Base-by-base conservation (phyloP, 2,888 invertebrate species). In the Parnassius smintheus region DNA sequence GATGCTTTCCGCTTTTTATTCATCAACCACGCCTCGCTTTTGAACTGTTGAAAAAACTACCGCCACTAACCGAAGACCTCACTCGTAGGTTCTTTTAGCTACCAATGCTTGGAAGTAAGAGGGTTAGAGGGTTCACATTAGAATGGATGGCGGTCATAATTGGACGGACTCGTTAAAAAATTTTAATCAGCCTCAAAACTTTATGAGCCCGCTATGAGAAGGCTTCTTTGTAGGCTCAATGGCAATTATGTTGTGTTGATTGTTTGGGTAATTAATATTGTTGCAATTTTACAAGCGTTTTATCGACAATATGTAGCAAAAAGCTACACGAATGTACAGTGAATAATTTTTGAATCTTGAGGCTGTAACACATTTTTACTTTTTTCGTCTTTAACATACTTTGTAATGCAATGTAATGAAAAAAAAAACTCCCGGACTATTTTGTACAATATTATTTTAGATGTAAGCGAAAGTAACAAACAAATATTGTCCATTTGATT, bases 141-240 rank as follows among this genome's bases (percentile, higher is more conserved):
- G 65, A 66, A 68, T 78, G 78, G 85, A 64, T 59, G 65, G 67
- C 56, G 71, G 68, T 78, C 79, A 77, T 86, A 85, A 87, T 86
- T 86, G 82, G 79, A 73, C 70, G 72, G 76, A 73, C 85, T 87
- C 80, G 85, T 88, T 87, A 87, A 83, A 83, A 82, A 79, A 76
- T 84, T 83, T 83, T 85, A 87, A 88, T 87, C 84, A 85, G 81
- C 73, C 77, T 71, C 77, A 80, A 81, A 87, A 86, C 76, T 87
- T 86, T 86, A 85, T 86, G 80, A 86, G 81, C 72, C 73, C 75
- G 80, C 81, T 75, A 79, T 81, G 83, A 80, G 82, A 83, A 82
- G 75, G 76, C 78, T 81, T 81, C 83, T 82, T 86, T 86, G 85
- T 85, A 80, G 77, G 73, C 74, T 72, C 76, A 74, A 81, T 76